Base-by-base conservation (phyloP, 2,888 invertebrate genomes). In the Habroteleia sp. region DNA sequence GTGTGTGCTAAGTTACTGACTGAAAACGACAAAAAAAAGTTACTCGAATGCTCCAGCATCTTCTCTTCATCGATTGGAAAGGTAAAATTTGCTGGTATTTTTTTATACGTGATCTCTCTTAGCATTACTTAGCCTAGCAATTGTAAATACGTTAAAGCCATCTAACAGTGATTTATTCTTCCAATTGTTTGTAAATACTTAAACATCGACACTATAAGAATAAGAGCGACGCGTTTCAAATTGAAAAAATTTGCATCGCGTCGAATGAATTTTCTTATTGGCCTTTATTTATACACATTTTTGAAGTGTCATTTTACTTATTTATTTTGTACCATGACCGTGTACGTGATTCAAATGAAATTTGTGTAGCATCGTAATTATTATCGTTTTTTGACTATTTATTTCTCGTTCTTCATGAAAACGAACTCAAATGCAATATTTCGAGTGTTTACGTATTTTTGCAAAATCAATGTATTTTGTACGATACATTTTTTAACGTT, bases 101-200 rank as follows among this genome's bases (percentile, higher is more conserved):
- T 74, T 69, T 63, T 74, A 74, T 48, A 62, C 39, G 35, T 69
- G 74, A 74, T 69, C 69, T 74, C 68, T 56, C 56, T 69, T 69
- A 74, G 68, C 62, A 44, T 63, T 62, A 56, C 39, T 20, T 69
- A 74, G 42, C 27, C 14, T 63, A 63, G 31, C 16, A 46, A 65
- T 44, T 74, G 74, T 74, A 74, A 56, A 74, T 69, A 75, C 50
- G 35, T 65, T 65, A 39, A 63, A 10, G 75, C 63, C 50, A 74
- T 69, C 46, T 42, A 25, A 54, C 48, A 56, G 42, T 56, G 69
- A 63, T 62, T 62, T 39, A 66, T 58, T 73, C 74, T 69, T 69
- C 65, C 74, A 50, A 65, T 65, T 56, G 52, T 74, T 74, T 74
- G 69, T 74, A 74, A 48, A 74, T 74, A 74, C 10, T 62, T 54